Evolutionary conservation across 2,797 vertebrate genomes (phyloP).

Genomic region (Karalla daura): DNA sequence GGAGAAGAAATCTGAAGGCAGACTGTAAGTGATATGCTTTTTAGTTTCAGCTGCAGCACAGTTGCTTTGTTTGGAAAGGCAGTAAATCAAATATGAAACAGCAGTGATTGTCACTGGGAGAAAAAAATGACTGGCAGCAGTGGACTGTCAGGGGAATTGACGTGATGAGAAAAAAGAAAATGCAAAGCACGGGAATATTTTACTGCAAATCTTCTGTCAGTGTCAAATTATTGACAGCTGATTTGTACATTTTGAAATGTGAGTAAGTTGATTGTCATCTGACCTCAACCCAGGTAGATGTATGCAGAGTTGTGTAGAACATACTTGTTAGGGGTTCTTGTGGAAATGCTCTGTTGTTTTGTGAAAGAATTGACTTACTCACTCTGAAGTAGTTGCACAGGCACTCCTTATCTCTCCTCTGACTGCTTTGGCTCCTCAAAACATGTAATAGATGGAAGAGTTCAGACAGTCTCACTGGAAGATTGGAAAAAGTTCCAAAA

Average conservation of each 20-base stretch:
- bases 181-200: background rate
- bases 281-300: background rate
- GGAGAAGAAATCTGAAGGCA: conserved; percentile 8
- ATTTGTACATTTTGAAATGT: background rate
- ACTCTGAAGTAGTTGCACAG: conserved; percentile 21
- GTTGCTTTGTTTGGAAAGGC: conserved; percentile 23
- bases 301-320: background rate
- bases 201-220: background rate
- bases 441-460: conserved; percentile 46
- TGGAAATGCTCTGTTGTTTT: conserved; percentile 48
- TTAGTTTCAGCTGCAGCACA: conserved; percentile 39
- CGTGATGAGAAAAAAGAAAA: background rate
- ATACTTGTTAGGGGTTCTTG: conserved; percentile 39
- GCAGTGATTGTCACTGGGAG: conserved; percentile 16
- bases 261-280: background rate
- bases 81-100: conserved; percentile 27
- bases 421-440: conserved; percentile 46
- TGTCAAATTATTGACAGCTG: background rate
- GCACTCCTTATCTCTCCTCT: conserved; percentile 48
- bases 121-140: background rate
- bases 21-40: conserved; percentile 34
- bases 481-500: conserved; percentile 48
- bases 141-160: conserved; percentile 8
- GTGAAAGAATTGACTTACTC: conserved; percentile 44
- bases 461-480: conserved; percentile 30